Percentiles rank a stretch among this genome's conserved stretches.
Evolutionary conservation across 2,113 vertebrate genomes (phyloP).

Genomic region (Crotalus tigris): DNA sequence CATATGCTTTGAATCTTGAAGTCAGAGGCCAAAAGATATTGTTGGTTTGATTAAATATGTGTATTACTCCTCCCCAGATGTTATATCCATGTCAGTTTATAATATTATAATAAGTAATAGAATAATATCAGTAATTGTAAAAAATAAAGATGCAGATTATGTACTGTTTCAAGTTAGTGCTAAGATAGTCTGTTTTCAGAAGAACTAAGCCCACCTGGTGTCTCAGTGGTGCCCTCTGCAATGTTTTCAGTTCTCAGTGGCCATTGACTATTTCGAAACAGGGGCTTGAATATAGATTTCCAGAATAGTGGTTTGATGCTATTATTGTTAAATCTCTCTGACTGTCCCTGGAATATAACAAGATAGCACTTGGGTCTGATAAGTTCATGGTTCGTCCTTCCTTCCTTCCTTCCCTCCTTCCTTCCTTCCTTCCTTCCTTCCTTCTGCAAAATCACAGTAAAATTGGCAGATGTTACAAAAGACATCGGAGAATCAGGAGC

Average conservation of each 20-base stretch:
- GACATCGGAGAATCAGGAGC: background rate
- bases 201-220: background rate
- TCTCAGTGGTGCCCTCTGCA: background rate
- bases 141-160: background rate
- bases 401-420: background rate
- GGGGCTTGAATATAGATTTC: background rate
- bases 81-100: background rate
- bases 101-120: background rate
- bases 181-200: background rate
- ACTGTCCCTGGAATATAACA: background rate
- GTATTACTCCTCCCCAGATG: background rate
- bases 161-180: background rate
- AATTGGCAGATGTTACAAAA: background rate
- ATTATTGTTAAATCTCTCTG: background rate
- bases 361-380: background rate
- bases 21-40: background rate
- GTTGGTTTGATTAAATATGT: background rate
- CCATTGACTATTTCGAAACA: background rate
- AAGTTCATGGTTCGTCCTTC: background rate
- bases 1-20: background rate
- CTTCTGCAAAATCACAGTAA: no score
- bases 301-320: background rate
- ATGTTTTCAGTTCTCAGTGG: background rate
- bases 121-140: background rate
- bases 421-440: background rate